A percentile compares a stretch with the other conserved stretches of the same genome.
These are phyloP conservation scores for Catocala nupta DNA, from an alignment of 2,888 invertebrate species.

Conservation along the genomic window DNA sequence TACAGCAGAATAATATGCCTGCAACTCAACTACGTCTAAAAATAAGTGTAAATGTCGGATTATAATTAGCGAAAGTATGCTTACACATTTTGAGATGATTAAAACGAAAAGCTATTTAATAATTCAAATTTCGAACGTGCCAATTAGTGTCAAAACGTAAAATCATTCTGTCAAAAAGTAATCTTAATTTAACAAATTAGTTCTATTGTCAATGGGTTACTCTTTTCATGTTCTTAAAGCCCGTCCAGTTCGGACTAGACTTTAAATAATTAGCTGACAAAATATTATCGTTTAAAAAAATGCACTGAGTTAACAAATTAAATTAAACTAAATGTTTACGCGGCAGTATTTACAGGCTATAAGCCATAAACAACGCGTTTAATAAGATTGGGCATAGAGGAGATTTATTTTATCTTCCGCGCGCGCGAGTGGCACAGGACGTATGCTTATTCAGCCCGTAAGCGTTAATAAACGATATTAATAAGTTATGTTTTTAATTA, in stretches of 20 bases:
- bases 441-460: conserved; percentile 74
- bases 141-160: conserved; percentile 34
- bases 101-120: background rate
- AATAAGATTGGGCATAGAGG: conserved; percentile 43
- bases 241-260: no score
- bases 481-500: conserved; percentile 87
- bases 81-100: background rate
- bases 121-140: conserved; percentile 30
- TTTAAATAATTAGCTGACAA: background rate
- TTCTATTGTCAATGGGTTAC: background rate
- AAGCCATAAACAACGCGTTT: conserved; percentile 44
- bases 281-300: conserved; percentile 23
- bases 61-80: background rate
- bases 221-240: no score
- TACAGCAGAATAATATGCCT: conserved; percentile 20
- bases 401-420: conserved; percentile 39
- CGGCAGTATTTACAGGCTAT: conserved; percentile 26
- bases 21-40: conserved; percentile 13
- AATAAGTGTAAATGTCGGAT: background rate
- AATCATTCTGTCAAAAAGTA: conserved; percentile 7
- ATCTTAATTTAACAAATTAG: conserved; percentile 10
- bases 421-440: conserved; percentile 16
- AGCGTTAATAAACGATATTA: conserved; percentile 85
- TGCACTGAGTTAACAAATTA: conserved; percentile 34
- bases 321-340: conserved; percentile 45